Base-by-base conservation (phyloP, 2,797 vertebrate species). In the Odontamblyopus rebecca region DNA sequence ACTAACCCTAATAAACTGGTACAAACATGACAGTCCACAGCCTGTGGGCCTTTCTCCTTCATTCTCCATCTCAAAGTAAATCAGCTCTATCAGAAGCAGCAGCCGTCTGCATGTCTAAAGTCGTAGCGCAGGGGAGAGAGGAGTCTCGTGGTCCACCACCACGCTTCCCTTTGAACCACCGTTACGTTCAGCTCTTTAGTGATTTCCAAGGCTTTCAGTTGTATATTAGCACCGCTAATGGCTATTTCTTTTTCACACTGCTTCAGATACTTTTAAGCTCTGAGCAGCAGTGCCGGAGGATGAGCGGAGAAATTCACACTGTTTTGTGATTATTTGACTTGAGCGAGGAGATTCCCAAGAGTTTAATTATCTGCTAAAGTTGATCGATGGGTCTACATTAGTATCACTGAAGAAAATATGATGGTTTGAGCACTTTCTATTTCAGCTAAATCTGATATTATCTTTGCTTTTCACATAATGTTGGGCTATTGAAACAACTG, bases 81-180 rank as follows among this genome's bases (percentile, higher is more conserved):
- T 77, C 75, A 65, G 67, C 60, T 81, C 69, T 61, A 67, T 83
- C 71, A 72, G 73, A 83, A 74, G 74, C 70, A 62, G 73, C 29
- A 75, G 74, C 71, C 61, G 61, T 4, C 71, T 18, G 32, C 4
- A 72, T 75, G 70, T 59, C 76, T 81, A 82, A 87, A 84, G 82
- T 82, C 67, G 69, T 73, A 75, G 74, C 78, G 44, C 64, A 84
- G 69, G 70, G 51, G 51, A n/a, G 56, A 57, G 71, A 78, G 74
- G 77, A 78, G 76, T 77, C 71, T 72, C 69, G 74, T 66, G 32
- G 84, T 81, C 82, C 82, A 68, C 77, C 79, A 79, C 62, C 30
- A 68, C 23, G 78, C 80, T 79, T 87, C 68, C 75, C 84, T 86
- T 86, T 88, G 85, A 88, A 88, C 78, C 80, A 6, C 23, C 1